These are phyloP conservation scores for Brachypteracias leptosomus DNA, from an alignment of 2,113 vertebrate genomes.

Conservation along the genomic window DNA sequence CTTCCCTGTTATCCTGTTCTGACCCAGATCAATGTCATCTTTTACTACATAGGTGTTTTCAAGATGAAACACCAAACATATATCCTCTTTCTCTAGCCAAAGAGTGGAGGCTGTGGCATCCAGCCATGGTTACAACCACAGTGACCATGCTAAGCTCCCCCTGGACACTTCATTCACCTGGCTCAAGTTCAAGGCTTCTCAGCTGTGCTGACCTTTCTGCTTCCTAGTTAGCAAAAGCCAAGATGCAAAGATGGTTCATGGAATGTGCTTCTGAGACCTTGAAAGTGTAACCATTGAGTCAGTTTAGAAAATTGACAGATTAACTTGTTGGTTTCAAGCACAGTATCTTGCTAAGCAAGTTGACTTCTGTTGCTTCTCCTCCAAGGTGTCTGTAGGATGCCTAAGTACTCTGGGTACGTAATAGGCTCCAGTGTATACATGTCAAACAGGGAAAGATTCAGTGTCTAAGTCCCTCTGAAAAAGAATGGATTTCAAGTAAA, in stretches of 20 bases:
- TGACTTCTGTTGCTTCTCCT: neutral
- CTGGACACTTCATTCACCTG: accelerated
- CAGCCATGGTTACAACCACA: neutral
- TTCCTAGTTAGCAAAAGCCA: neutral
- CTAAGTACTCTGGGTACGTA: neutral
- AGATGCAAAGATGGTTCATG: neutral
- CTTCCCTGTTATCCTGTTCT: neutral
- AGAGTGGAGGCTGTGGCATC: neutral
- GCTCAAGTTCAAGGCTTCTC: neutral
- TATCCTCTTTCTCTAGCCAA: neutral
- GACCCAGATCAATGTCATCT: neutral
- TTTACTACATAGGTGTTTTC: neutral
- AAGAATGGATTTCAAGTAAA: neutral
- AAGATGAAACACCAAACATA: neutral
- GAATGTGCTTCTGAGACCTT: neutral
- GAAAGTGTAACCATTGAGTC: neutral
- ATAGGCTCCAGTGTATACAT: neutral
- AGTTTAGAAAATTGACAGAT: neutral
- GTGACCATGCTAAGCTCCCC: neutral
- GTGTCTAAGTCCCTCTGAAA: neutral
- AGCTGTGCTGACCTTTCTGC: neutral
- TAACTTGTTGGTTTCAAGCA: neutral
- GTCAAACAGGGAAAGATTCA: neutral
- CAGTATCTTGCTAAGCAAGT: neutral
- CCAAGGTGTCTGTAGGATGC: neutral